Evolutionary conservation across 2,797 vertebrate genomes (phyloP).

Genomic region (Ficedula albicollis): DNA sequence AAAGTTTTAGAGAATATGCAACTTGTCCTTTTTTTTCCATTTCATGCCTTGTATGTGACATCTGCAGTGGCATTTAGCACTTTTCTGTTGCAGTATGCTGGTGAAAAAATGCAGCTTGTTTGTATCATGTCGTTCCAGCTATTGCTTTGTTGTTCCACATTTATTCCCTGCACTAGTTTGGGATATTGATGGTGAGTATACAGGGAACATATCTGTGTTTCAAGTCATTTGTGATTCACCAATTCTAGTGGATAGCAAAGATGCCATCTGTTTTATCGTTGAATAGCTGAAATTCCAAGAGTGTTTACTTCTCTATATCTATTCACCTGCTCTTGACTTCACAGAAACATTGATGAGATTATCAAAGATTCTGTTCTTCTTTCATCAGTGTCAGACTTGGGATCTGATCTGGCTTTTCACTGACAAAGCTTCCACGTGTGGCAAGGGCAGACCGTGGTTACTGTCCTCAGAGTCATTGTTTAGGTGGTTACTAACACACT

Average conservation of each 20-base stretch:
- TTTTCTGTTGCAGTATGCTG: background rate
- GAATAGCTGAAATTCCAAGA: background rate
- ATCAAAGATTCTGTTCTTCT: background rate
- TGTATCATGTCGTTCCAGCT: background rate
- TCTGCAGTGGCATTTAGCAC: background rate
- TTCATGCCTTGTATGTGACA: background rate
- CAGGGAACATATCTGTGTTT: background rate
- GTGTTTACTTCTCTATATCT: background rate
- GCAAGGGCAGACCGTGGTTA: rapidly evolving
- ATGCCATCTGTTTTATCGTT: background rate
- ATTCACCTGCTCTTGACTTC: background rate
- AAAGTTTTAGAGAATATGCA: background rate
- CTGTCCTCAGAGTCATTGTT: rapidly evolving
- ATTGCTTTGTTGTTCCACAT: background rate
- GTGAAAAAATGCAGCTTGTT: background rate
- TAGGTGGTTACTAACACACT: background rate
- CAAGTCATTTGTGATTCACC: background rate
- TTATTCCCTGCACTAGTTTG: background rate
- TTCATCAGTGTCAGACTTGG: background rate
- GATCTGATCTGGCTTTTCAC: background rate
- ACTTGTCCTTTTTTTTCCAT: background rate
- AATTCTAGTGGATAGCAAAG: background rate
- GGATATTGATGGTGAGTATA: background rate
- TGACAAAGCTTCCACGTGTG: background rate
- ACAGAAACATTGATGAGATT: background rate